Base-by-base conservation (phyloP, 2,113 vertebrate species). In the Gulo gulo region DNA sequence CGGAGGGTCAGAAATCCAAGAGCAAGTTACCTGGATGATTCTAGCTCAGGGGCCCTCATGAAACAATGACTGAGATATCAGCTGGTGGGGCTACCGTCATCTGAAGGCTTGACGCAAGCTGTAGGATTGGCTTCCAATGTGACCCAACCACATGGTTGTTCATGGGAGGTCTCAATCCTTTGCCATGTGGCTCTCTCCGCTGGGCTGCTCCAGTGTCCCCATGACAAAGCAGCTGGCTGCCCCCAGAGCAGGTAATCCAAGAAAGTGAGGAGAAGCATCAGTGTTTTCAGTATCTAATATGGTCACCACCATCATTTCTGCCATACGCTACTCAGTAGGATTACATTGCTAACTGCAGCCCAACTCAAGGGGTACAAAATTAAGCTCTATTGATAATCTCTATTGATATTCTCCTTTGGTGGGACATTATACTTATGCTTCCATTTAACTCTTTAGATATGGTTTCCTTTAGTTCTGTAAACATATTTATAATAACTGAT, bases 401-500 rank as follows among this genome's bases (percentile, higher is more conserved):
- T 71, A 2, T 50, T 80, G 61, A 67, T 73, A 36, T 20, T 57
- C 71, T 88, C n/a, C 88, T 39, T 52, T 83, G 81, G 78, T 36
- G 59, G 76, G 23, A 29, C 6, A 20, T 31, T 31, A 55, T 36
- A 79, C n/a, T 71, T 71, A 50, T 36, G n/a, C 18, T 88, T 57
- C 14, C 15, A 21, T 92, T 81, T 78, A 80, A 61, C 74, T 86
- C 57, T 39, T 42, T 85, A 92, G 47, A 12, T 4, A 42, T 42
- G 14, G 57, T 45, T 97, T 94, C n/a, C 74, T 92, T 74, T 80
- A 80, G n/a, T 76, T 76, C 23, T 95, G 71, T 13, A 31, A 81
- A 88, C 0, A 6, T 47, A 69, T 84, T 65, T 59, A 59, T 59
- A 59, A 63, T 26, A 86, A 20, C 45, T 42, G 36, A 13, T 29